These are phyloP conservation scores for Poliocrania exsul DNA, from an alignment of 2,797 vertebrate genomes.

Conservation along the genomic window DNA sequence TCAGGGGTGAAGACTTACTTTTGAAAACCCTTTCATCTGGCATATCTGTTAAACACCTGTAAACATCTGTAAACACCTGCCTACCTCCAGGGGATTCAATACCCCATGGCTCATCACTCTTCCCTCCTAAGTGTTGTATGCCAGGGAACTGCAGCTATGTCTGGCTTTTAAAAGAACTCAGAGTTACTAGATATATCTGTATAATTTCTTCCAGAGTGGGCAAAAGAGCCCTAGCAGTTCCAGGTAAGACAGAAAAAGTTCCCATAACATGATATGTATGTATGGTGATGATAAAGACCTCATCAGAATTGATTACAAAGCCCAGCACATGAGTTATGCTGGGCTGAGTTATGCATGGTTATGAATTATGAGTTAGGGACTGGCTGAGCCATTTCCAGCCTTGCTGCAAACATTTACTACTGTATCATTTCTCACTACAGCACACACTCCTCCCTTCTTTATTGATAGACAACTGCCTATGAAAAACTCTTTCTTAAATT, in stretches of 20 bases:
- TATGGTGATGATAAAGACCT: background rate
- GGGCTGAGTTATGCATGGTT: too few relatives aligned
- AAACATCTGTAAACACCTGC: constrained; percentile 16
- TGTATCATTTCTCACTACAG: background rate
- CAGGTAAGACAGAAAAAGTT: background rate
- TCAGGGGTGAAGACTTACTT: background rate
- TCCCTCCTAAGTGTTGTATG: background rate
- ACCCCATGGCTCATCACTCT: background rate
- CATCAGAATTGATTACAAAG: background rate
- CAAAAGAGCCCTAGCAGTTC: background rate
- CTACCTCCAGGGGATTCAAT: background rate
- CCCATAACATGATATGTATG: accelerated
- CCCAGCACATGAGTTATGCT: accelerated
- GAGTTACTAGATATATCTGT: background rate
- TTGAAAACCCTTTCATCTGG: background rate
- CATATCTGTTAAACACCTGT: background rate
- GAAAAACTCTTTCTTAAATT: background rate
- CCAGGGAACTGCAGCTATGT: background rate
- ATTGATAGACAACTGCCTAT: background rate
- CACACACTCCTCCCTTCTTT: background rate
- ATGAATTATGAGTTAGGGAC: background rate
- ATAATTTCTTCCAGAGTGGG: background rate
- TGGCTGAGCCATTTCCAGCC: background rate
- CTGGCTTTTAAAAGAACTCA: background rate
- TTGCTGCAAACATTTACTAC: background rate